Evolutionary conservation across 2,888 invertebrate genomes (phyloP), one percentile per base, ranked within the genome.

Genomic region (Diabrotica balteata): DNA sequence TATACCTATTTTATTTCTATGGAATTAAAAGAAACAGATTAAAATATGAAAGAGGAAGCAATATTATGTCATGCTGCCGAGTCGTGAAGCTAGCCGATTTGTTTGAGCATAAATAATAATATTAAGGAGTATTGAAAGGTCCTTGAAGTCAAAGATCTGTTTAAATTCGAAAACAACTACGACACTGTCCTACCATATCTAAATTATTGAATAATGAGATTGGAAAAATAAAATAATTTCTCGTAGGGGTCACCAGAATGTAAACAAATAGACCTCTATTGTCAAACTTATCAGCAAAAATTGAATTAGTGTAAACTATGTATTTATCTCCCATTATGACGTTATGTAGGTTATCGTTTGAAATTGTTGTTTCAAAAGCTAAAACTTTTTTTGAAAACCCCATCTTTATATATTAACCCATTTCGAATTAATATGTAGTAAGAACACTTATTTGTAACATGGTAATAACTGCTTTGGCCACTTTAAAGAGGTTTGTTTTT

Each of bases 311-410:
- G 32, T 32, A 32, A 32, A 32, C 32, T 32, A 32, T 32, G 32
- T 32, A 32, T 4, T 32, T 32, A 32, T 32, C 32, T 32, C 32
- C 32, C 32, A 32, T 22, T 8, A 46, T 61, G 61, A 61, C 53
- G 53, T 53, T 53, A 61, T 53, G 61, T 61, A 17, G 61, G 52
- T 61, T 61, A 61, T 61, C 61, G 45, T 10, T 57, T 43, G 32
- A 32, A 32, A 32, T 32, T 32, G 32, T 32, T 32, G 57, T 42
- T 47, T 7, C n/a, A 59, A 59, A 7, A 52, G 22, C 43, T 60
- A n/a, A 17, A 43, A 49, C 11, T 59, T 59, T 49, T 59, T 59
- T 32, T 11, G 51, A 51, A 8, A 51, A 51, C 22, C 11, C 4
- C 51, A 1, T 51, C 22, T 5, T 4, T 17, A 11, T 8, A 51